phyloP scores from a whole-genome alignment of 2,797 vertebrate species.

The Manis crassicaudata region DNA sequence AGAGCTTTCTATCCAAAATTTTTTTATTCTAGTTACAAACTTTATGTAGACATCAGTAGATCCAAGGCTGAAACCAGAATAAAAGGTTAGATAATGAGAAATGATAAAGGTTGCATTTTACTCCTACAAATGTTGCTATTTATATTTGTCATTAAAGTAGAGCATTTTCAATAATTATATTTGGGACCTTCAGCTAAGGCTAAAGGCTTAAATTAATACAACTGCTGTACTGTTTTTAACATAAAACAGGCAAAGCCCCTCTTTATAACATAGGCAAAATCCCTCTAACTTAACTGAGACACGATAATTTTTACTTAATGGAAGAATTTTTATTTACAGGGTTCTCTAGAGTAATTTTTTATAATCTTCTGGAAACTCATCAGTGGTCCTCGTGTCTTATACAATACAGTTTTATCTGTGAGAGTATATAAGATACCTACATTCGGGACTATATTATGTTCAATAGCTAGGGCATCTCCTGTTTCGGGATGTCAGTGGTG shows the following conservation, averaged over 20 bases:
- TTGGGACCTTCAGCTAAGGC: neutral
- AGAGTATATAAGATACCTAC: too few relatives aligned
- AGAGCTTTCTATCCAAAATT: neutral
- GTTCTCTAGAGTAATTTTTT: neutral
- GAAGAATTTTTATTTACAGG: too few relatives aligned
- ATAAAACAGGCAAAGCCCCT: neutral
- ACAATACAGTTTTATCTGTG: neutral
- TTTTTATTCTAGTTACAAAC: neutral
- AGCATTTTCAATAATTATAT: neutral
- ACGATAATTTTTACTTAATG: too few relatives aligned
- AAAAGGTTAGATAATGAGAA: neutral
- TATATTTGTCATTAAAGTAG: neutral
- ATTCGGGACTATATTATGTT: neutral
- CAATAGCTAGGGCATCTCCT: rapidly evolving
- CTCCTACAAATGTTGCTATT: neutral
- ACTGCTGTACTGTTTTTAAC: neutral
- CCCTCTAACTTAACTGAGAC: neutral
- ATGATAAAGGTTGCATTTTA: neutral
- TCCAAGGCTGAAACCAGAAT: neutral
- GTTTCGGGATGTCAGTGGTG: neutral
- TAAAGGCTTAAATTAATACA: neutral
- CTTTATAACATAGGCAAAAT: neutral
- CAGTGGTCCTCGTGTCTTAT: neutral
- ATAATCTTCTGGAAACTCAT: neutral
- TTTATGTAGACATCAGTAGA: neutral